A percentile compares a stretch with the other conserved stretches of the same genome.
Conservation (phyloP, 2,797 vertebrate species). For the Megaceryle alcyon region DNA sequence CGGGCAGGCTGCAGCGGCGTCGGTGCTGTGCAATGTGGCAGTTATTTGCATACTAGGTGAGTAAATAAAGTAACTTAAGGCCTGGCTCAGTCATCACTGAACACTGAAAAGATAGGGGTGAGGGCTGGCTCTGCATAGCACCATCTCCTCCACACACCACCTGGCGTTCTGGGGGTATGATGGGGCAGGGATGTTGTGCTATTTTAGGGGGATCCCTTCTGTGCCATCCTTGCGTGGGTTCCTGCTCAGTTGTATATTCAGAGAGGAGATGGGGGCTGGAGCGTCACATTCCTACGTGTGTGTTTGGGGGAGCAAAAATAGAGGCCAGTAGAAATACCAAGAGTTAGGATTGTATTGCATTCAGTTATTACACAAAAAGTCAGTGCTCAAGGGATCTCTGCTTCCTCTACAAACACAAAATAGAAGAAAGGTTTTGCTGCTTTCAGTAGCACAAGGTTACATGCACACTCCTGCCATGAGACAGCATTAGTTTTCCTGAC, state of each 20-base stretch:
- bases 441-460: not conserved
- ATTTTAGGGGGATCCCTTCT: constrained; percentile 59
- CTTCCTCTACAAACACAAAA: not conserved
- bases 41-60: not conserved
- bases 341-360: not conserved
- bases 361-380: not conserved
- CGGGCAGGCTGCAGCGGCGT: not conserved
- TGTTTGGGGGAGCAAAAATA: not conserved
- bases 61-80: not conserved
- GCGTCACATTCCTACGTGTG: not conserved
- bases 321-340: not conserved
- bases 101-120: not conserved
- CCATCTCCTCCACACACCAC: not conserved
- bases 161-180: not conserved
- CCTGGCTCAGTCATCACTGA: not conserved
- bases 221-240: not conserved
- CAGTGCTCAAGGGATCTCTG: not conserved
- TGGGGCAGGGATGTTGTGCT: not conserved
- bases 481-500: not conserved
- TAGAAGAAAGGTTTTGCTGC: not conserved
- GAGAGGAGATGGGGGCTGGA: not conserved
- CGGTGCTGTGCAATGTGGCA: not conserved
- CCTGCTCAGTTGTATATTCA: not conserved
- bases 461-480: rapidly evolving
- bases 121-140: not conserved